A percentile compares a stretch with the other conserved stretches of the same genome.
Evolutionary conservation across 1,140 invertebrate species (phyloP).

Genomic region (Ptiloglossa arizonensis): DNA sequence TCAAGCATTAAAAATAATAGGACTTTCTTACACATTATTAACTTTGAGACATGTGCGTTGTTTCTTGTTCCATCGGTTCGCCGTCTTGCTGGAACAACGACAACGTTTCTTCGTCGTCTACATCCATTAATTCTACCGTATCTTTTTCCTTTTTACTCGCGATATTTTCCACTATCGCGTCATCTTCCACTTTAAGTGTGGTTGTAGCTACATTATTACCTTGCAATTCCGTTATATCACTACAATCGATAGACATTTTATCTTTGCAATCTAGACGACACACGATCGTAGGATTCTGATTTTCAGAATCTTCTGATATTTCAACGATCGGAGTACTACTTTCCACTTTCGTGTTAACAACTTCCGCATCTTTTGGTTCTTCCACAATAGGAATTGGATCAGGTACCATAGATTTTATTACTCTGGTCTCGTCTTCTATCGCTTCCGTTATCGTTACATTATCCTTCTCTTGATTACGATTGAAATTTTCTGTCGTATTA

Average conservation of each 20-base stretch:
- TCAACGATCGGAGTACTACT: constrained; percentile 46
- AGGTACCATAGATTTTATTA: constrained; percentile 64
- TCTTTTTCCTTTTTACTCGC: constrained; percentile 50
- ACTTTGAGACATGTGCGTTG: constrained; percentile 72
- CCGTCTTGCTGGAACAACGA: constrained; percentile 68
- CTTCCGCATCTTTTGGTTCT: constrained; percentile 72
- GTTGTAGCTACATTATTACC: constrained; percentile 32
- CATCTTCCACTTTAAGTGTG: constrained; percentile 18
- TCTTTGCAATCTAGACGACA: constrained; percentile 29
- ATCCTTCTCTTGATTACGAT: constrained; percentile 17
- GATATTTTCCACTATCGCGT: constrained; percentile 43
- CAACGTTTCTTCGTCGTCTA: constrained; percentile 72
- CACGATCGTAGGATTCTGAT: constrained; percentile 11
- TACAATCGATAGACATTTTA: constrained; percentile 37
- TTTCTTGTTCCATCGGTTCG: constrained; percentile 79
- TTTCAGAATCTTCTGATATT: constrained; percentile 42
- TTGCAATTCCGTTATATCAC: constrained; percentile 25
- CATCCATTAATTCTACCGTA: constrained; percentile 76
- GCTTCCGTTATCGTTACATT: constrained; percentile 72
- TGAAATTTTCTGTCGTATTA: constrained; percentile 15
- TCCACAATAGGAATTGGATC: constrained; percentile 75
- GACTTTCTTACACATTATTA: constrained; percentile 68
- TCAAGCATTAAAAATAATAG: constrained; percentile 43
- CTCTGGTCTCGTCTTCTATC: constrained; percentile 61
- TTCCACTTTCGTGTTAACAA: constrained; percentile 51